A percentile compares a stretch with the other conserved stretches of the same genome.
Conservation (phyloP, 1,140 invertebrate species). For the Bombus turneri region DNA sequence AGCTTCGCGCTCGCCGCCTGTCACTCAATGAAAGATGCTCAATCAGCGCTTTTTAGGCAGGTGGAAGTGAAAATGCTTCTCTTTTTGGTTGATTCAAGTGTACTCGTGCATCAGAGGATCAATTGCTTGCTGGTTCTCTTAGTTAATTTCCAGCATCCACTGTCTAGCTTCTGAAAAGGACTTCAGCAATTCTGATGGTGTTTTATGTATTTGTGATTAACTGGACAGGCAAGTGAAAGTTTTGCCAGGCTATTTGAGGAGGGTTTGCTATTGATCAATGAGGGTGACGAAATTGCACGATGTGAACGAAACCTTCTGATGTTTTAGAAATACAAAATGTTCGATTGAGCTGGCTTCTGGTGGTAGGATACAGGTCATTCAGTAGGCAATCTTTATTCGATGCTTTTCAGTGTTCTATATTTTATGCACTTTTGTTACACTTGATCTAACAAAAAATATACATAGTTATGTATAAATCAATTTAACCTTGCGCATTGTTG, state of each 20-base stretch:
- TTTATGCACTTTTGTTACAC: not conserved
- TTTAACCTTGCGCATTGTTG: not conserved
- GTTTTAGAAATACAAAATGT: too few relatives aligned
- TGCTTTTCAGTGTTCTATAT: not conserved
- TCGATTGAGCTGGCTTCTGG: too few relatives aligned
- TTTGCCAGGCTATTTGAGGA: not conserved
- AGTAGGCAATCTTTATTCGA: not conserved
- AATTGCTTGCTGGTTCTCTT: not conserved
- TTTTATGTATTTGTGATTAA: not conserved
- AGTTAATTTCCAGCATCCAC: not conserved
- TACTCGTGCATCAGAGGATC: not conserved
- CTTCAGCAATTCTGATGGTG: not conserved
- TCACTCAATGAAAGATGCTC: not conserved
- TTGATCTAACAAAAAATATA: too few relatives aligned
- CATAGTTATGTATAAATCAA: too few relatives aligned
- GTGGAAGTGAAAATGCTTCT: not conserved
- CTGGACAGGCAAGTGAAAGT: not conserved
- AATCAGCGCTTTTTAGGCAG: slow-evolving; percentile 11
- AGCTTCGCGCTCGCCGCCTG: not conserved
- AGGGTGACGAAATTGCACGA: not conserved
- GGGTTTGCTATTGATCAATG: not conserved
- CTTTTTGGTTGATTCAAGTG: not conserved
- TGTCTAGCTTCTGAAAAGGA: not conserved
- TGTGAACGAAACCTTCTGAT: too few relatives aligned
- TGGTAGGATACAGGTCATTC: too few relatives aligned